Base-by-base conservation (phyloP, 2,888 invertebrate genomes). In the Sisyra nigra region DNA sequence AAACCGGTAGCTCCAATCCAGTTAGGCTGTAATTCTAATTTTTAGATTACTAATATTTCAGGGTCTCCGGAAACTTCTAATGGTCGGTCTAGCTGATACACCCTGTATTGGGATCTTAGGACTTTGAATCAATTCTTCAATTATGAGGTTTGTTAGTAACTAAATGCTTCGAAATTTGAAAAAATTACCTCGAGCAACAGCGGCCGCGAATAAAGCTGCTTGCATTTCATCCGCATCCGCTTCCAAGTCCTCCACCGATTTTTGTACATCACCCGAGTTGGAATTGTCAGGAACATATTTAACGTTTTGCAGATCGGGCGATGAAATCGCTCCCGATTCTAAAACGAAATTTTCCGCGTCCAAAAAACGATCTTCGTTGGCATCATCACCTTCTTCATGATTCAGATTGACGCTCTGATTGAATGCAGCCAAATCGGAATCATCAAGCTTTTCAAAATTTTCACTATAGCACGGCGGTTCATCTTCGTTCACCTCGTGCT, bases 321-420 rank as follows among this genome's bases (percentile, higher is more conserved):
- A 37, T 32, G 64, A 58, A 43, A 68, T 68, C 52, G 69, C 68
- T 40, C 72, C 71, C 9, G 78, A 78, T 58, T 79, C 78, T 50
- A 82, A 63, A 44, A 82, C 80, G 55, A 80, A 81, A 54, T 78
- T 81, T 55, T 83, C 81, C n/a, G 82, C 82, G 65, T 83, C 83
- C 45, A 80, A 74, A 51, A 82, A 80, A 52, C 76, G 67, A 54
- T 76, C 76, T 60, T 77, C 78, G 55, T 74, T 64, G 3, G 66
- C 67, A 41, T 68, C 69, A 42, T 68, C 69, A 11, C 13, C 24
- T 45, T 68, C 69, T 31, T 61, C 62, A 31, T 61, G 63, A n/a
- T 56, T 60, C 48, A 49, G 52, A 31, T 52, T 50, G 17, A 52
- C 51, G 14, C 48, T 50, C 14, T 55, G 45, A 38, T 56, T 54